Base-by-base conservation (phyloP, 1,140 invertebrate genomes). In the Scaptomyza hsui region DNA sequence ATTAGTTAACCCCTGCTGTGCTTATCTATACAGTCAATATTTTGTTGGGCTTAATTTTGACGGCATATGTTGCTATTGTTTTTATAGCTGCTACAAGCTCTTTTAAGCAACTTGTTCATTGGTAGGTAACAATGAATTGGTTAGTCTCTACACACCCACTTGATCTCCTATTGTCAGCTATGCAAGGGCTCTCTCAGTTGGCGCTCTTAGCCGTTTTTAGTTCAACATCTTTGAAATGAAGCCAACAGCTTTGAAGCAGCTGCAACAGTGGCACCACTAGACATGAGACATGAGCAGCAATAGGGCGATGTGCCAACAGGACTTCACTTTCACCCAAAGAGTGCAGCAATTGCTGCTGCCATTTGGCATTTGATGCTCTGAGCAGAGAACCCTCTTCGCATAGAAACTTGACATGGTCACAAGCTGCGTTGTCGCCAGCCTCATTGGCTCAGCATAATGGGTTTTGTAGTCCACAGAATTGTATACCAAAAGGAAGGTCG, bases 161-260 rank as follows among this genome's bases (percentile, higher is more conserved):
- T 52, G 44, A 49, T 21, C 42, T 32, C 44, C 29, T 42, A 42
- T 48, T 70, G 67, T 70, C 47, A 24, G 32, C 6, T 35, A 21
- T 65, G 71, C 49, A 55, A 72, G 64, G 41, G 51, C 44, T 41
- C 65, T 75, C 41, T 63, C 77, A 72, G 72, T 48, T 71, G 44
- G 75, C 53, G 49, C 42, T 60, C 29, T 41, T 49, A 72, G 53
- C 67, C 78, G 72, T 78, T 74, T 75, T 78, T 48, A 44, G 72
- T 49, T 59, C 37, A 53, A 39, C 57, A 53, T 71, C 64, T 78
- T 78, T 78, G 75, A 78, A 78, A 78, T 78, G 53, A 78, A 78
- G 75, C 75, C 75, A 78, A 78, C 75, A 78, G 78, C 75, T 77
- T 78, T 26, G 47, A 21, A 32, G 24, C 26, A 18, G 18, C 12